Conservation (phyloP, 2,797 vertebrate genomes). For the Smutsia gigantea region DNA sequence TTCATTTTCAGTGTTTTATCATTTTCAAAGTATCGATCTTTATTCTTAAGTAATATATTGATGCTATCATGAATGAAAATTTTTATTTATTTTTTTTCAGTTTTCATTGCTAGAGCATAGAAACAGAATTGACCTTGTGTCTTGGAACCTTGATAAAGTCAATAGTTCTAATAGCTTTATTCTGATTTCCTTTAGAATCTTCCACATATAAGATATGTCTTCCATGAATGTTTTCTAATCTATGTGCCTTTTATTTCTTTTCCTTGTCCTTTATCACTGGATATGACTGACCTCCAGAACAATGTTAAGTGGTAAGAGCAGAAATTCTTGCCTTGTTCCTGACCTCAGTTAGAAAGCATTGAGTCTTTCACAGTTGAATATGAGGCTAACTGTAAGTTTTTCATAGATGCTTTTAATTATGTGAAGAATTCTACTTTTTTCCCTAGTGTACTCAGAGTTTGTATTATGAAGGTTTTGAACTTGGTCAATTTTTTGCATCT, state of each 20-base stretch:
- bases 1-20: not conserved
- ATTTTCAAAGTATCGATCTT: not conserved
- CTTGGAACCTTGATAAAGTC: not conserved
- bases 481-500: not conserved
- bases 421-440: not conserved
- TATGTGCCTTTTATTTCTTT: not conserved
- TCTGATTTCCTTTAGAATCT: not conserved
- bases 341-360: not conserved
- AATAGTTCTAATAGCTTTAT: not conserved
- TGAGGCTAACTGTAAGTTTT: not conserved
- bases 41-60: not conserved
- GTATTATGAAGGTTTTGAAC: not conserved
- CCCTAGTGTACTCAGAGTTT: not conserved
- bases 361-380: not conserved
- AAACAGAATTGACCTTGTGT: not conserved
- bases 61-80: not conserved
- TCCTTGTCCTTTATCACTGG: not conserved
- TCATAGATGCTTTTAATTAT: not conserved
- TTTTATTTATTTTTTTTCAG: not conserved
- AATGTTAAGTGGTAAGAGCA: not conserved
- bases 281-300: not conserved
- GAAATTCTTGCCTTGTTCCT: not conserved
- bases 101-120: not conserved
- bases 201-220: not conserved
- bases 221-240: not conserved